Conservation (phyloP, 2,113 vertebrate genomes). For the Coturnix japonica region DNA sequence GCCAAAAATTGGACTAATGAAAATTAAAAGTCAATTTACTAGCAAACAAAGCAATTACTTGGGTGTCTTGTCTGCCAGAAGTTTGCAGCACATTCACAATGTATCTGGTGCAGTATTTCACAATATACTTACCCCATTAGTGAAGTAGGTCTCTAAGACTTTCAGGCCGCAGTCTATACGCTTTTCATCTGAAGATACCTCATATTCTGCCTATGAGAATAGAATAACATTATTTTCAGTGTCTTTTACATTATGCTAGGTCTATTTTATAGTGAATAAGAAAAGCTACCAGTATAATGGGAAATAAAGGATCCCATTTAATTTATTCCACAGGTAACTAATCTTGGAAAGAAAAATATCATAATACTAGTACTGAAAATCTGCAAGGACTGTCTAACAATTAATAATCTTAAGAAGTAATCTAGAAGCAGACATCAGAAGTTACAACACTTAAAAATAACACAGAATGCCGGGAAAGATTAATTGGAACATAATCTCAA, state of each 20-base stretch:
- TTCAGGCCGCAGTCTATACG: constrained; percentile 82
- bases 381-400: background rate
- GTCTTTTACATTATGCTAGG: background rate
- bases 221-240: background rate
- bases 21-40: background rate
- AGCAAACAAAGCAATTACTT: background rate
- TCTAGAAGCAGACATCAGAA: background rate
- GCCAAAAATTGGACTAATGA: background rate
- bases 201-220: constrained; percentile 83
- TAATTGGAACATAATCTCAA: background rate
- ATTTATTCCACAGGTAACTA: background rate
- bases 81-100: background rate
- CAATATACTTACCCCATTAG: constrained; percentile 82
- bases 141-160: constrained; percentile 86
- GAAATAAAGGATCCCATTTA: background rate
- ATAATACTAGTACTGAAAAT: background rate
- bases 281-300: background rate
- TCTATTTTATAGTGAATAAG: background rate
- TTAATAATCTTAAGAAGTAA: background rate
- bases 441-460: background rate
- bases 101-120: background rate
- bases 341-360: background rate
- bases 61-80: background rate
- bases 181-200: constrained; percentile 88
- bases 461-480: background rate